phyloP scores from a whole-genome alignment of 2,888 invertebrate genomes.

The Cosmorhoe ocellata region DNA sequence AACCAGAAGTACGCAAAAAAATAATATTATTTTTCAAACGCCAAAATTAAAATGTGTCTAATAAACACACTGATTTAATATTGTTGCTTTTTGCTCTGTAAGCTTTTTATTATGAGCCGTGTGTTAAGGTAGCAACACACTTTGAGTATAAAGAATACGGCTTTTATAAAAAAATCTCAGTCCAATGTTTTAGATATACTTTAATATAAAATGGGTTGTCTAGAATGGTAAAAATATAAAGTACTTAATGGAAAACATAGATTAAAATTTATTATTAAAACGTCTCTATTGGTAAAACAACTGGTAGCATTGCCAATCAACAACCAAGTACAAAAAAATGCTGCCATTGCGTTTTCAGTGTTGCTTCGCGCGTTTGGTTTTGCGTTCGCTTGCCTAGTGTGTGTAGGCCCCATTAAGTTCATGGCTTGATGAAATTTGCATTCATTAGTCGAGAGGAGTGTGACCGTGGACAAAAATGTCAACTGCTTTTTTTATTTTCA shows the following conservation, averaged over 20 bases:
- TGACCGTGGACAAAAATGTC: conserved; percentile 44
- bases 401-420: conserved; percentile 19
- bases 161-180: no score
- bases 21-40: conserved; percentile 3
- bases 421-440: conserved; percentile 71
- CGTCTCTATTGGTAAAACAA: no score
- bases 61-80: conserved; percentile 13
- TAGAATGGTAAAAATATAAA: no score
- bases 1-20: no score
- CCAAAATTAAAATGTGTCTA: conserved; percentile 1
- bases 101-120: conserved; percentile 43
- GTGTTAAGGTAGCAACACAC: conserved; percentile 37
- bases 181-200: no score
- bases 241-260: no score
- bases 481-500: conserved; percentile 29
- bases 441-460: conserved; percentile 65
- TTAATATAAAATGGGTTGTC: no score
- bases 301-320: no score
- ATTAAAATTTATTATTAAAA: no score
- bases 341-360: neutral
- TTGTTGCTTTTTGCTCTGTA: conserved; percentile 21
- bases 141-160: no score
- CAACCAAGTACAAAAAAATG: no score
- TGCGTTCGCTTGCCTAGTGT: conserved; percentile 1
- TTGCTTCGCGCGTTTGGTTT: neutral